A percentile compares a stretch with the other conserved stretches of the same genome.
These are phyloP conservation scores for Pentalonia nigronervosa DNA, from an alignment of 1,140 invertebrate genomes.

Conservation along the genomic window DNA sequence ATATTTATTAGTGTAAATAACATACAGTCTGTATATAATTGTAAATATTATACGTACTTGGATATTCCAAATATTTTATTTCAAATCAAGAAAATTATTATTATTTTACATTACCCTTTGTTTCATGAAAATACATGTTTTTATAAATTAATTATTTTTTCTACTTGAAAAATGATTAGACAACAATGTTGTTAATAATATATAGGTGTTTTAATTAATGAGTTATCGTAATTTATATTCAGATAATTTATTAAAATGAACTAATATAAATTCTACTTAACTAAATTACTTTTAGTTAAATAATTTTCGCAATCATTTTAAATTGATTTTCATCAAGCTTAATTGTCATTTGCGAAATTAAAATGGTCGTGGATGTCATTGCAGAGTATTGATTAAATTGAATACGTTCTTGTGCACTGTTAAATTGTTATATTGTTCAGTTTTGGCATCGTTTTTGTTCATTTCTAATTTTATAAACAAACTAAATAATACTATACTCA, in stretches of 20 bases:
- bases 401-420: neutral
- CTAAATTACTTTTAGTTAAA: neutral
- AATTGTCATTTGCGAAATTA: neutral
- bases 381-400: neutral
- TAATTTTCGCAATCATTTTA: neutral
- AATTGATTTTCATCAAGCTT: neutral
- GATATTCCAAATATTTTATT: neutral
- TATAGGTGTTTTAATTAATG: conserved; percentile 1
- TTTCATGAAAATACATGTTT: neutral
- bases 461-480: neutral
- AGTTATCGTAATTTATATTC: neutral
- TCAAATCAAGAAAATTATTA: neutral
- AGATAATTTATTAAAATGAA: neutral
- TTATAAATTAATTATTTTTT: neutral
- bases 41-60: neutral
- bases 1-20: neutral
- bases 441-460: neutral
- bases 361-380: neutral
- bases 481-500: neutral
- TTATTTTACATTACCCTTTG: too few species aligned
- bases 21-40: neutral
- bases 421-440: neutral
- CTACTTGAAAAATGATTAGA: neutral
- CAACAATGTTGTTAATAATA: neutral
- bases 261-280: neutral